These are phyloP conservation scores for Eumerus sabulonum DNA, from an alignment of 2,888 invertebrate species.

Conservation along the genomic window DNA sequence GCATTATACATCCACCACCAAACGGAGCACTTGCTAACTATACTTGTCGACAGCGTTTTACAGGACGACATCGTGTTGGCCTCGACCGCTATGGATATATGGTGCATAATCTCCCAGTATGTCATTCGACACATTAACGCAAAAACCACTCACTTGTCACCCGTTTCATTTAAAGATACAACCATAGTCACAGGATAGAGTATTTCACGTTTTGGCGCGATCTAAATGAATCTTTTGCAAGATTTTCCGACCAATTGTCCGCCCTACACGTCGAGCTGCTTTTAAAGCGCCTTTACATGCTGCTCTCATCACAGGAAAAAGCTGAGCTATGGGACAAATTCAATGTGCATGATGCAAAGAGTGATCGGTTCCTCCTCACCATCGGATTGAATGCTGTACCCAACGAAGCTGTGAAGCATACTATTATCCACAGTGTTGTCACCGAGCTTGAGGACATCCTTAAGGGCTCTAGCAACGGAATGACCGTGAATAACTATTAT, in stretches of 20 bases:
- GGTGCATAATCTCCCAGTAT: conserved; percentile 40
- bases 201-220: conserved; percentile 38
- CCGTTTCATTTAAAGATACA: not conserved
- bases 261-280: conserved; percentile 39
- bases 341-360: not conserved
- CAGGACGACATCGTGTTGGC: conserved; percentile 25
- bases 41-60: conserved; percentile 12
- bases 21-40: not conserved
- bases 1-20: conserved; percentile 6
- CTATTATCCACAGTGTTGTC: conserved; percentile 15
- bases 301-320: conserved; percentile 23
- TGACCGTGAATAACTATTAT: conserved; percentile 26
- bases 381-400: conserved; percentile 37
- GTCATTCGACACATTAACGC: not conserved
- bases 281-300: conserved; percentile 26
- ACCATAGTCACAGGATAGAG: not conserved
- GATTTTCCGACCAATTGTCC: conserved; percentile 22
- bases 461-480: not conserved
- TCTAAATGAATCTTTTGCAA: conserved; percentile 38
- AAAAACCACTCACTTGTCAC: not conserved
- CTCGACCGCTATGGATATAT: conserved; percentile 34
- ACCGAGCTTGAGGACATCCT: conserved; percentile 29
- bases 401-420: not conserved
- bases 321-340: conserved; percentile 30
- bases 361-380: conserved; percentile 30